Percentiles rank a stretch among this genome's conserved stretches.
These are phyloP conservation scores for Cantharis lateralis DNA, from an alignment of 2,888 invertebrate genomes.

Conservation along the genomic window DNA sequence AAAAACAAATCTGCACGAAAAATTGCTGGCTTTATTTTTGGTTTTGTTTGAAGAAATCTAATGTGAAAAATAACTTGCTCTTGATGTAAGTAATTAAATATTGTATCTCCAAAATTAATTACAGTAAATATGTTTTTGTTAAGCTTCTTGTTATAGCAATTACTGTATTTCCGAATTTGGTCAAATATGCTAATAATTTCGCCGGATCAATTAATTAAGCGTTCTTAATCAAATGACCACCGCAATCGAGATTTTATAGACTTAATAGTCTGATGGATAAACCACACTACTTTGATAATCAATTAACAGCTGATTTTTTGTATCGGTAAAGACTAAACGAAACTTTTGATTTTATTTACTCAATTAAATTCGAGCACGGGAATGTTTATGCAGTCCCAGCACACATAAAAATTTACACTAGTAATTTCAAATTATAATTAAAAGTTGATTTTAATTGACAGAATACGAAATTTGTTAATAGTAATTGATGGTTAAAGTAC, in stretches of 20 bases:
- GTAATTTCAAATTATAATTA: background rate
- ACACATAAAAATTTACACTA: background rate
- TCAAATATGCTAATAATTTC: background rate
- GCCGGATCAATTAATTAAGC: background rate
- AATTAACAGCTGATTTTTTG: background rate
- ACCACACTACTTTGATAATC: background rate
- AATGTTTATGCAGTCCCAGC: background rate
- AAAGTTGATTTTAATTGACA: conserved; percentile 7
- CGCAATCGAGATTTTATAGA: background rate
- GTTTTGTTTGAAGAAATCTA: background rate
- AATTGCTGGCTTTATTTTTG: background rate
- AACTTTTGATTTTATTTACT: background rate
- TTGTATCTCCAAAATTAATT: background rate
- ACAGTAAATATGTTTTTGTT: background rate
- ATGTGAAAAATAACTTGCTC: background rate
- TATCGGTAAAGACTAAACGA: background rate
- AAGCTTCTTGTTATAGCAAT: background rate
- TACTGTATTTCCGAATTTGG: background rate
- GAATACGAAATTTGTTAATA: background rate
- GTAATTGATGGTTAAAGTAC: conserved; percentile 27
- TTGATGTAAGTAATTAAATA: background rate
- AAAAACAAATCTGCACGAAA: background rate
- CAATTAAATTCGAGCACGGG: background rate
- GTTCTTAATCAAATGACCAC: background rate
- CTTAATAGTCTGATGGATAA: background rate